Base-by-base conservation (phyloP, 2,797 vertebrate species). In the Trematomus bernacchii region DNA sequence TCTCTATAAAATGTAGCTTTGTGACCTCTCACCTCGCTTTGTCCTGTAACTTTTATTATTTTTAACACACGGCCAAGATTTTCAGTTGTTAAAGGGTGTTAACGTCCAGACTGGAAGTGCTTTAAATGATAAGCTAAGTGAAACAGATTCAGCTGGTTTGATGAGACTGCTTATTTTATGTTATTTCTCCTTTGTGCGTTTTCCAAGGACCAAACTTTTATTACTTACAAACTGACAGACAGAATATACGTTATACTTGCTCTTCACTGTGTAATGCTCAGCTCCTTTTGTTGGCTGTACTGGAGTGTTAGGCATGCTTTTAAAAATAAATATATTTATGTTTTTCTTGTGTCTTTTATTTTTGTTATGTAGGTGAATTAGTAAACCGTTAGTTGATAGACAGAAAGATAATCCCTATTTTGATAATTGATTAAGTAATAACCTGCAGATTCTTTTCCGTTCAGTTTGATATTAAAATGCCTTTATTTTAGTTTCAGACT, bases 271-370 rank as follows among this genome's bases (percentile, higher is more conserved):
- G 81, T 89, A 81, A 84, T 78, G 71, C 79, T 85, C 65, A 65
- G 76, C 82, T 87, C 62, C 30, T 79, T 81, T 66, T 76, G 62
- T 86, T 89, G 82, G 82, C 85, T 89, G 82, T 89, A 81, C 79
- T 87, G 85, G 74, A 84, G 62, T 90, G 87, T 85, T 83, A 89
- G 71, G 89, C 87, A 91, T 92, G 91, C 85, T 90, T 91, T 79
- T 81, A 86, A 73, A 85, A 91, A 91, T 90, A 93, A 91, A 92
- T 88, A 86, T 92, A 92, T 92, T 90, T 93, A 88, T 93, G 82
- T 91, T 92, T 92, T 89, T 86, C 76, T 69, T 80, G 73, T 71
- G 78, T 85, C 62, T 87, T 51, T 6, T 1, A 4, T 50, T 51
- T 59, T 19, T 57, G 0, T 40, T 66, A 1, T 10, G 1, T 4